Conservation (phyloP, 2,888 invertebrate genomes). For the Limenitis camilla region DNA sequence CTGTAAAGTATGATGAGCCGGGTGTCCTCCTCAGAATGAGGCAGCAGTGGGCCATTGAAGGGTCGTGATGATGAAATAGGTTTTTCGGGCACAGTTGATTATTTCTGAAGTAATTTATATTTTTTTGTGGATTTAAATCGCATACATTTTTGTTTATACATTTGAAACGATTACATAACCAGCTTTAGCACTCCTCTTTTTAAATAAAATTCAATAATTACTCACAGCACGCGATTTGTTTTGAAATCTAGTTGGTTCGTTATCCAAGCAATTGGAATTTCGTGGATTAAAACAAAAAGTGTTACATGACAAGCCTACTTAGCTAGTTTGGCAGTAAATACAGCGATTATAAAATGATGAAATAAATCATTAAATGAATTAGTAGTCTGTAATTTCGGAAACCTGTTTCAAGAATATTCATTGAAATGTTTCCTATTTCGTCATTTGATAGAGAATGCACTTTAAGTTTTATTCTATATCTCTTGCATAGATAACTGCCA, state of each 20-base stretch:
- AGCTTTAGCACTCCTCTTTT: background rate
- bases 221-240: constrained; percentile 11
- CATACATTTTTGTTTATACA: background rate
- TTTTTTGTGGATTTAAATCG: too few relatives aligned
- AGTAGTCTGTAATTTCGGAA: background rate
- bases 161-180: constrained; percentile 4
- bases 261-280: constrained; percentile 15
- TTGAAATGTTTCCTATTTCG: too few relatives aligned
- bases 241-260: constrained; percentile 15
- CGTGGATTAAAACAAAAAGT: constrained; percentile 12
- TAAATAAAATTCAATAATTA: constrained; percentile 7
- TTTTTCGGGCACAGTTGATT: too few relatives aligned
- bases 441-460: too few relatives aligned
- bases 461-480: too few relatives aligned
- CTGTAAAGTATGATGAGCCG: too few relatives aligned
- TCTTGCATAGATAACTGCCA: too few relatives aligned
- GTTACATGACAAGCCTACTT: constrained; percentile 13
- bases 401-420: too few relatives aligned
- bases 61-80: too few relatives aligned
- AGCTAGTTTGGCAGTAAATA: constrained; percentile 14
- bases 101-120: too few relatives aligned
- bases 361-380: constrained; percentile 12
- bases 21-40: too few relatives aligned
- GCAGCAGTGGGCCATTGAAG: too few relatives aligned
- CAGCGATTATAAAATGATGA: constrained; percentile 18